These are phyloP conservation scores for Sinocyclocheilus anophthalmus DNA, from an alignment of 2,113 vertebrate species.

Conservation along the genomic window DNA sequence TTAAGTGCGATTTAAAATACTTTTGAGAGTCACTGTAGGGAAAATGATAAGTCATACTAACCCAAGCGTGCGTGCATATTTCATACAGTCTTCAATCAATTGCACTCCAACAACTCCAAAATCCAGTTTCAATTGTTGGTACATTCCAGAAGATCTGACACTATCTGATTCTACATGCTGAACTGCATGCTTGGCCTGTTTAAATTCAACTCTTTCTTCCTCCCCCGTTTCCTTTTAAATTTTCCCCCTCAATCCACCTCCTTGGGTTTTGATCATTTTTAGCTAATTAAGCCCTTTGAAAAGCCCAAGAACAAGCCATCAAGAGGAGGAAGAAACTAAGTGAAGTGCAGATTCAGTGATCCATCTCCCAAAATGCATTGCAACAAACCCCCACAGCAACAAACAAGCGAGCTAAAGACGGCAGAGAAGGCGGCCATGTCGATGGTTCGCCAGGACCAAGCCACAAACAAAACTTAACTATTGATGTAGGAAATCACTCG, in stretches of 20 bases:
- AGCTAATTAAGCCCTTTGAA: constrained; percentile 60
- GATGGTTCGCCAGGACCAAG: background rate
- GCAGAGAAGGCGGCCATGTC: background rate
- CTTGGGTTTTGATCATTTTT: constrained; percentile 45
- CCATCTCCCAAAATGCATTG: background rate
- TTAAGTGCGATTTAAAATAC: no score
- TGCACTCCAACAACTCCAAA: background rate
- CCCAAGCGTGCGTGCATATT: background rate
- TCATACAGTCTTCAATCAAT: background rate
- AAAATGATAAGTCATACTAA: background rate
- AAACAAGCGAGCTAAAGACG: background rate
- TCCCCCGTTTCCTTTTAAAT: constrained; percentile 38
- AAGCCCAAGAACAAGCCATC: constrained; percentile 47
- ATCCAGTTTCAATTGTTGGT: background rate
- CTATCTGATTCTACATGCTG: background rate
- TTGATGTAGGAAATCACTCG: background rate
- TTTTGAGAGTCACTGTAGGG: background rate
- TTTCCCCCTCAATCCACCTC: constrained; percentile 35
- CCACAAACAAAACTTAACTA: constrained; percentile 7
- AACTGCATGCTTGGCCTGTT: background rate
- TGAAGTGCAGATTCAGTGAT: background rate
- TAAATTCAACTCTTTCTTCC: constrained; percentile 37
- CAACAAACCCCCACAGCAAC: constrained; percentile 5
- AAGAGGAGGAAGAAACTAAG: constrained; percentile 40
- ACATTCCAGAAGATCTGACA: background rate